Conservation (phyloP, 2,113 vertebrate species). For the Pterocles burchelli region DNA sequence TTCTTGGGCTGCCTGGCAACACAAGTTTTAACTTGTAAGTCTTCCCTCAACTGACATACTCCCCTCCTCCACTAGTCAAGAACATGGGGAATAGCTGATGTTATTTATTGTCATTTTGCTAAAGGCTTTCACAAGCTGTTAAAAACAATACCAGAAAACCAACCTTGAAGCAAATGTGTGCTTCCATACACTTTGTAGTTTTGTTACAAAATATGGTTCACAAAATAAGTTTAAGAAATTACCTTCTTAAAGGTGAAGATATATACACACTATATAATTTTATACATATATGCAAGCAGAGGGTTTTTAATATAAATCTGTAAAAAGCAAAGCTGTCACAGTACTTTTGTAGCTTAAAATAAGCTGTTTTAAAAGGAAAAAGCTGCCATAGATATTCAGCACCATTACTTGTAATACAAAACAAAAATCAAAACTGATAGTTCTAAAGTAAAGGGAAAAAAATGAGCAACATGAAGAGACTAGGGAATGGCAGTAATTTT, state of each 20-base stretch:
- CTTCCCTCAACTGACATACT: slow-evolving; percentile 3
- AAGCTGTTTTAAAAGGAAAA: slow-evolving; percentile 3
- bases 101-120: slow-evolving; percentile 28
- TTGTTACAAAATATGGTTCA: not conserved
- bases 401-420: not conserved
- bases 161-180: not conserved
- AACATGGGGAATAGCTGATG: slow-evolving; percentile 23
- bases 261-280: not conserved
- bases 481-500: not conserved
- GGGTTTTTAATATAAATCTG: not conserved
- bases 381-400: not conserved
- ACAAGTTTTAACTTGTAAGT: slow-evolving; percentile 26
- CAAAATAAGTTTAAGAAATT: not conserved
- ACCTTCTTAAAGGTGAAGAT: not conserved
- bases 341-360: not conserved
- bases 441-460: not conserved
- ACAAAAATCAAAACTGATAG: not conserved
- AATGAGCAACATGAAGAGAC: not conserved
- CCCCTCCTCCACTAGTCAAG: slow-evolving; percentile 1
- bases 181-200: not conserved
- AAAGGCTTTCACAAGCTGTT: not conserved
- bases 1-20: slow-evolving; percentile 57
- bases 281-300: not conserved
- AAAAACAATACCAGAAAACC: slow-evolving; percentile 11
- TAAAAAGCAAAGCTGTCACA: not conserved